A percentile compares a stretch with the other conserved stretches of the same genome.
Conservation (phyloP, 2,113 vertebrate species). For the Ictidomys tridecemlineatus region DNA sequence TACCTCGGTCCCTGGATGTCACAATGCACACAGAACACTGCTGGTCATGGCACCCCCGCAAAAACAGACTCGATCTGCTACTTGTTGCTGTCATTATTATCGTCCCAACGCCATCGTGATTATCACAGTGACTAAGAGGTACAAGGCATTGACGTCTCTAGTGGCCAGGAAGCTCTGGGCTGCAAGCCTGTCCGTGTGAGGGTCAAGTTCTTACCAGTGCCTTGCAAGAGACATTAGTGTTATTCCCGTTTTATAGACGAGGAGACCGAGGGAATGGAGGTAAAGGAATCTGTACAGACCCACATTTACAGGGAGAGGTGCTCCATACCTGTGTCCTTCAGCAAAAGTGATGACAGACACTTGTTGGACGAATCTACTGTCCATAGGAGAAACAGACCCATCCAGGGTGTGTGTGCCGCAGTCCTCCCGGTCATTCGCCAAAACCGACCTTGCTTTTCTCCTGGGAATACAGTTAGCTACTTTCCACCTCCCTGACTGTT, state of each 20-base stretch:
- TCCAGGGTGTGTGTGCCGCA: not conserved
- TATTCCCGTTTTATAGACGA: not conserved
- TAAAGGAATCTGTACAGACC: not conserved
- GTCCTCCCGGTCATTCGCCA: not conserved
- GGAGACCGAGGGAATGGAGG: not conserved
- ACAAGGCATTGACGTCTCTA: not conserved
- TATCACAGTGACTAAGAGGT: not conserved
- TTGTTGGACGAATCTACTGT: not conserved
- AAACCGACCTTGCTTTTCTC: not conserved
- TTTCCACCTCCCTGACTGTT: not conserved
- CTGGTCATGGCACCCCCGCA: not conserved
- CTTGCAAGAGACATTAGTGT: not conserved
- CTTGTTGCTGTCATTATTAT: not conserved
- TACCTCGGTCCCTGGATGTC: not conserved
- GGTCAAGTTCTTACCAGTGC: not conserved
- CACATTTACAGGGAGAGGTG: not conserved
- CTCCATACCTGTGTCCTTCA: not conserved
- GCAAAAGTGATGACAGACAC: not conserved
- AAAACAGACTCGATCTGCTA: not conserved
- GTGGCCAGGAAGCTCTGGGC: not conserved
- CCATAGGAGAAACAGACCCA: not conserved
- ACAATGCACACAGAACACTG: not conserved
- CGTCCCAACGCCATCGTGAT: not conserved
- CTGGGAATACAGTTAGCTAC: not conserved
- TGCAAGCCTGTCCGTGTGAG: not conserved